Base-by-base conservation (phyloP, 2,797 vertebrate species). In the Malurus splendens region DNA sequence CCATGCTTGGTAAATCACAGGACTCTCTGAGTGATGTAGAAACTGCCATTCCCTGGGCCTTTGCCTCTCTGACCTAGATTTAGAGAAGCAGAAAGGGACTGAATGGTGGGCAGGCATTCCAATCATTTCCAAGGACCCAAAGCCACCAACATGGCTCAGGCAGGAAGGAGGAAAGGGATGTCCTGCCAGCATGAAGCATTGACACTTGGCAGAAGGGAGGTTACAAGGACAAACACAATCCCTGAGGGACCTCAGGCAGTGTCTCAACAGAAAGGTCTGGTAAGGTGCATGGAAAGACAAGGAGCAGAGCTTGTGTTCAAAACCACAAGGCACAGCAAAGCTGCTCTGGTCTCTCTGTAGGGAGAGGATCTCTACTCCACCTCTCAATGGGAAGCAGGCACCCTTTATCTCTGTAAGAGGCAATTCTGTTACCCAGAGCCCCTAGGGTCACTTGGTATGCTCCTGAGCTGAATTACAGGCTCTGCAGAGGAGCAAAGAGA, bases 1-100 rank as follows among this genome's bases (percentile, higher is more conserved):
- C 12, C 17, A 22, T 66, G 39, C 8, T 75, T 0, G 0, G 14
- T 65, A 57, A 7, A 3, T 44, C 41, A 47, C 30, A 9, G 11
- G 36, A 72, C 28, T 14, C 22, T 36, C 18, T 57, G 55, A 56
- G 28, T 23, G 47, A 61, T 16, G 20, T 12, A 5, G 36, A n/a
- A 86, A 12, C 7, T 73, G 39, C 23, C 44, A 28, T 90, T 82
- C 22, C 22, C 10, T 62, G 36, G 30, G 12, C 12, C 42, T 76
- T 76, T 64, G 15, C 18, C 10, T 55, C 30, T 76, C 60, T 57
- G 18, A 18, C 12, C 27, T 39, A 57, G 54, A 61, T 65, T 70
- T 50, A 55, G 32, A 13, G 45, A 66, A 65, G 28, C 3, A 57
- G 27, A 90, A 70, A 55, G 32, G 38, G 25, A 42, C 10, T 73